Evolutionary conservation across 2,888 invertebrate species (phyloP).

Genomic region (Halictus ligatus): DNA sequence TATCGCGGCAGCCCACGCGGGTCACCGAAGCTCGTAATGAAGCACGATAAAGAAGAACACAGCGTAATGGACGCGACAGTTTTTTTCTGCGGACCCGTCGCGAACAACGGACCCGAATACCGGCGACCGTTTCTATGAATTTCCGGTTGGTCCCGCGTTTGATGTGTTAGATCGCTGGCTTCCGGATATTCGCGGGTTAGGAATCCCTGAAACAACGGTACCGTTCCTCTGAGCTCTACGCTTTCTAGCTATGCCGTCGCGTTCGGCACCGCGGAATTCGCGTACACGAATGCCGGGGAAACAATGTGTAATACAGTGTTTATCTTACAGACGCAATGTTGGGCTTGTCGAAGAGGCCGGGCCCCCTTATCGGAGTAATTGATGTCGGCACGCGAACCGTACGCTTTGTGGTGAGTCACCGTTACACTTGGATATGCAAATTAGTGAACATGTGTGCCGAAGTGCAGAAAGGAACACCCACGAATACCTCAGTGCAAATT

Average conservation of each 20-base stretch:
- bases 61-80: neutral
- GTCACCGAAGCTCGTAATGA: slow-evolving; percentile 30
- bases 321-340: slow-evolving; percentile 77
- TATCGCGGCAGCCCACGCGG: slow-evolving; percentile 27
- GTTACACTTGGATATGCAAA: neutral
- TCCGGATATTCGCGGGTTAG: neutral
- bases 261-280: neutral
- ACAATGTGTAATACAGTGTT: slow-evolving; percentile 13
- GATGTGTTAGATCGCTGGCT: neutral
- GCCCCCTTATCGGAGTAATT: slow-evolving; percentile 93
- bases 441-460: neutral
- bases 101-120: neutral
- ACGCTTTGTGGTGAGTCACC: slow-evolving; percentile 90
- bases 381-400: slow-evolving; percentile 98
- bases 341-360: slow-evolving; percentile 72
- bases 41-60: slow-evolving; percentile 23
- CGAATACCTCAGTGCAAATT: neutral
- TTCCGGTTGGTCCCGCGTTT: neutral
- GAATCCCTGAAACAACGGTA: neutral
- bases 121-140: neutral
- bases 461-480: neutral
- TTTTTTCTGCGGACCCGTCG: neutral
- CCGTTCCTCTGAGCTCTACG: neutral
- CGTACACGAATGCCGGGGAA: neutral
- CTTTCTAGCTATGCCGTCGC: neutral